Base-by-base conservation (phyloP, 2,888 invertebrate genomes). In the Lochmaea crataegi region DNA sequence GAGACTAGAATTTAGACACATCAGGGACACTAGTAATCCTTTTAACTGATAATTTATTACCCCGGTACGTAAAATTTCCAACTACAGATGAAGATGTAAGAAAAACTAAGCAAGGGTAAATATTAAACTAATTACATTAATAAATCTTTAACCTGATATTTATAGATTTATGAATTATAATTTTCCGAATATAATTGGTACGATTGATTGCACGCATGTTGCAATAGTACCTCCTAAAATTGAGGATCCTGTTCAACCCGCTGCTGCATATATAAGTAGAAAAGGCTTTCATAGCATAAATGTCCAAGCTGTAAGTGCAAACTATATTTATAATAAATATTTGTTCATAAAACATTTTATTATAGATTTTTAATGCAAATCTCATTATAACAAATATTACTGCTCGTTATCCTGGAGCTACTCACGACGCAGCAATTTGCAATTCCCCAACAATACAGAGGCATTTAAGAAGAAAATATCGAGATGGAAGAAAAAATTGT, bases 401-500 rank as follows among this genome's bases (percentile, higher is more conserved):
- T 61, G n/a, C 61, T 61, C 38, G 61, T 26, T 61, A 61, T 22
- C 45, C 65, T 18, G 48, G 65, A 51, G 45, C 48, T 18, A 14
- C 14, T 48, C 65, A 65, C 26, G 61, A 61, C 10, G 26, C 61
- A 45, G 48, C 51, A 11, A 65, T 65, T 22, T 65, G 51, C 42
- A 65, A 45, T 45, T 48, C 32, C 32, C 6, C 32, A 32, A 32
- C 32, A 18, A 51, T 22, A 14, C 16, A 61, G 22, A 22, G 26
- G 16, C 60, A 60, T 48, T 61, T 45, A 22, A 32, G 32, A 26
- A 11, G 51, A 61, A 60, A 68, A 68, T 60, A 68, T 22, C 7
- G 58, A 14, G 48, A 68, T 2, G 68, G 61, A n/a, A 68, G 68
- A 61, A 68, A 61, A 61, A 18, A 61, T 61, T 68, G 61, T 16